These are phyloP conservation scores for Taxidea taxus DNA, from an alignment of 2,113 vertebrate species.

Conservation along the genomic window DNA sequence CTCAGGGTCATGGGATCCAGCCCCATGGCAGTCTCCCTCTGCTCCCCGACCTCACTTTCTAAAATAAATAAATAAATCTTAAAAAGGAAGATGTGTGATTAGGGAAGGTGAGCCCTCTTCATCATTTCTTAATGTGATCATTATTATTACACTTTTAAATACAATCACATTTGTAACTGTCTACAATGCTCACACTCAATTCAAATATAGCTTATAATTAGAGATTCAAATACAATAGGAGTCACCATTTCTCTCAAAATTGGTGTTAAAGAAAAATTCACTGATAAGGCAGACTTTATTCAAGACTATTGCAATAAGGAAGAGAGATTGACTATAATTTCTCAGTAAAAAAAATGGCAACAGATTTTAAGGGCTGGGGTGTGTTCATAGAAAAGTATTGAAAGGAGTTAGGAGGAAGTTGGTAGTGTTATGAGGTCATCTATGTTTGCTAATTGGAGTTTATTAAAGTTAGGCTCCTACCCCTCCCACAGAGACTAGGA, in stretches of 20 bases:
- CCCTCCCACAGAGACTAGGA: not conserved
- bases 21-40: not conserved
- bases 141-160: constrained; percentile 13
- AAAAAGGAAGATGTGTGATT: not conserved
- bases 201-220: not conserved
- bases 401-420: not conserved
- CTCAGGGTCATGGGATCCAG: not conserved
- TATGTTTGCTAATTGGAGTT: not conserved
- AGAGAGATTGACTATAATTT: not conserved
- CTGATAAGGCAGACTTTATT: not conserved
- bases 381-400: not conserved
- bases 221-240: not conserved
- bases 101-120: not conserved
- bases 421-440: not conserved
- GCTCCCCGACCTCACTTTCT: not conserved
- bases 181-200: not conserved
- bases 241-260: constrained; percentile 5
- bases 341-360: not conserved
- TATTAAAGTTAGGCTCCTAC: not conserved
- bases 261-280: not conserved
- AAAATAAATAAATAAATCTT: not conserved
- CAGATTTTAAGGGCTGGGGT: not conserved
- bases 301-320: not conserved
- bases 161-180: not conserved
- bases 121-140: not conserved